Percentiles rank a stretch among this genome's conserved stretches.
Evolutionary conservation across 2,797 vertebrate genomes (phyloP).

Genomic region (Zenarchopterus dispar): DNA sequence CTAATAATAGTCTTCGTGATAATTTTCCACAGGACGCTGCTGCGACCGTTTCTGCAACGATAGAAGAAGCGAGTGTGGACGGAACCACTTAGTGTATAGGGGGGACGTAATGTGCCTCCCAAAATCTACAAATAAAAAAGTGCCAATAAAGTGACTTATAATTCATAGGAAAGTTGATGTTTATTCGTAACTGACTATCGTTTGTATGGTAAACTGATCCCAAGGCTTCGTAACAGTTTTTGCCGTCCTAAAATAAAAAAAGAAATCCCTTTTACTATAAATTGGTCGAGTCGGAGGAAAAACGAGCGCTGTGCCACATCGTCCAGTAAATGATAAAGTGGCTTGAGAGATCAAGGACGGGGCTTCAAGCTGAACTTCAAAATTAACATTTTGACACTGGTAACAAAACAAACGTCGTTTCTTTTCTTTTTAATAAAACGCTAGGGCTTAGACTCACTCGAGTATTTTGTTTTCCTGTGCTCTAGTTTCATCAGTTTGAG

Average conservation of each 20-base stretch:
- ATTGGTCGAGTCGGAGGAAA: constrained; percentile 71
- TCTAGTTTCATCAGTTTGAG: constrained; percentile 14
- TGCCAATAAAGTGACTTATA: rapidly evolving
- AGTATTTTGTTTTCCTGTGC: background rate
- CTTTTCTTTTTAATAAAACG: background rate
- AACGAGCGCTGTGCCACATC: constrained; percentile 79
- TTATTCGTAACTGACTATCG: rapidly evolving
- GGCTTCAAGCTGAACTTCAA: background rate
- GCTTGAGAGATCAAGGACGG: constrained; percentile 17
- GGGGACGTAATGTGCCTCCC: background rate
- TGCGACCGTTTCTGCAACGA: constrained; percentile 56
- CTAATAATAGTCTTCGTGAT: constrained; percentile 72
- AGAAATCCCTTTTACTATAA: constrained; percentile 23
- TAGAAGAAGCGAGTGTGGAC: constrained; percentile 65
- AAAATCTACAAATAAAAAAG: background rate
- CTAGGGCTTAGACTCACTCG: background rate
- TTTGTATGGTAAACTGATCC: rapidly evolving
- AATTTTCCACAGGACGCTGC: constrained; percentile 73
- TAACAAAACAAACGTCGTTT: background rate
- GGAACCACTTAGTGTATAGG: constrained; percentile 34
- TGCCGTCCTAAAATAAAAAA: background rate
- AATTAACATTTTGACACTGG: background rate
- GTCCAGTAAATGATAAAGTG: constrained; percentile 68
- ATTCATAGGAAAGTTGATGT: rapidly evolving
- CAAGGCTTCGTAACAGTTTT: rapidly evolving